A percentile compares a stretch with the other conserved stretches of the same genome.
These are phyloP conservation scores for Colletes collaris DNA, from an alignment of 2,888 invertebrate species.

Conservation along the genomic window DNA sequence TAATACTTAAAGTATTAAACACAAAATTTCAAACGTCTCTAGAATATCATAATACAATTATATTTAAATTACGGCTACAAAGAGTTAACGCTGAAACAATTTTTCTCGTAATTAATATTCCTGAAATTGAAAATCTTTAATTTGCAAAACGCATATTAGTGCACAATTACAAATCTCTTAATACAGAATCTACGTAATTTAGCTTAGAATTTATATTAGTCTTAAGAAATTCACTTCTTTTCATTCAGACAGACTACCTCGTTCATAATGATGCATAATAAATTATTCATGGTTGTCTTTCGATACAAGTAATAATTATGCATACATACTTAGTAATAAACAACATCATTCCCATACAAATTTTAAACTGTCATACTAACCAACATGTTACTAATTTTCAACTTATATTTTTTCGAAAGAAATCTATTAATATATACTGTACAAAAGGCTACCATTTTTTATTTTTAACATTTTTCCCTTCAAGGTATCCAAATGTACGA, in stretches of 20 bases:
- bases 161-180: background rate
- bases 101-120: constrained; percentile 2
- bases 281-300: constrained; percentile 3
- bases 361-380: constrained; percentile 27
- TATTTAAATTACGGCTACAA: constrained; percentile 34
- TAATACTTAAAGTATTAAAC: constrained; percentile 57
- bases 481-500: constrained; percentile 61
- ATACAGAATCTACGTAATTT: background rate
- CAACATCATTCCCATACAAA: background rate
- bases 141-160: background rate
- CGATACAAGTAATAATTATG: constrained; percentile 3
- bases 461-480: constrained; percentile 17
- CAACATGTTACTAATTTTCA: constrained; percentile 12
- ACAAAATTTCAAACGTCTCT: constrained; percentile 33
- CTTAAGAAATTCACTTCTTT: background rate
- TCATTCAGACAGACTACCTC: background rate
- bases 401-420: constrained; percentile 21
- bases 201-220: constrained; percentile 3
- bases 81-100: constrained; percentile 9
- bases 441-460: constrained; percentile 42
- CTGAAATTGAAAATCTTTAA: constrained; percentile 1
- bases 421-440: constrained; percentile 26
- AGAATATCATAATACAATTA: constrained; percentile 39
- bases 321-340: constrained; percentile 2
- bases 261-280: constrained; percentile 1